Base-by-base conservation (phyloP, 2,888 invertebrate genomes). In the Drosophila pseudotalamancana region DNA sequence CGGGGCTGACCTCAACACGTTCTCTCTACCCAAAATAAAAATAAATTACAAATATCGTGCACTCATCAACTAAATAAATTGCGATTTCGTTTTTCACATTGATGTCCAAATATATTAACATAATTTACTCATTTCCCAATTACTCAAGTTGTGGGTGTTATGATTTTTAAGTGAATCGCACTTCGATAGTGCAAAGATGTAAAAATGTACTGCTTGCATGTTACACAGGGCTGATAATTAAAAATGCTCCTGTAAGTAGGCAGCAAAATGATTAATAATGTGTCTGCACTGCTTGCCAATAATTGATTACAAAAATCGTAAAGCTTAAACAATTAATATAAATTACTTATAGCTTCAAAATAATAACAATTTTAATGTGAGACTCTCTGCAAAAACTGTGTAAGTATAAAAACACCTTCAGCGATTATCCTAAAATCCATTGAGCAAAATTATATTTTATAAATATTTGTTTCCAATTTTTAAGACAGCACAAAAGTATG, bases 1-100 rank as follows among this genome's bases (percentile, higher is more conserved):
- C 42, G 18, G 23, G 31, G 5, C n/a, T 87, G 81, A 82, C 82
- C 82, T 82, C 67, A 70, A 48, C 86, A 87, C 88, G 82, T 85
- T 85, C 64, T 49, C 21, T 53, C 59, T 57, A 50, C 45, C 34
- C 45, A 46, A 50, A 50, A 59, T 29, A 34, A 66, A 72, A 64
- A 67, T 78, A 76, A 74, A 70, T 64, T 46, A 63, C 54, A 73
- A 69, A 32, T 53, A 77, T 50, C 34, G 43, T 55, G 43, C 65
- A 39, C 6, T 43, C 42, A 56, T 37, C 12, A 23, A 45, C 43
- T 54, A 45, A 45, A 65, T 42, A 35, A 42, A 45, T 54, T 53
- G 16, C 16, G 5, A 16, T 21, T 46, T 18, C 16, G 35, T 35
- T 62, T 61, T 48, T 43, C 16, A 39, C 48, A 66, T 31, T 49